Conservation (phyloP, 1,140 invertebrate species). For the Orchestia grillus region DNA sequence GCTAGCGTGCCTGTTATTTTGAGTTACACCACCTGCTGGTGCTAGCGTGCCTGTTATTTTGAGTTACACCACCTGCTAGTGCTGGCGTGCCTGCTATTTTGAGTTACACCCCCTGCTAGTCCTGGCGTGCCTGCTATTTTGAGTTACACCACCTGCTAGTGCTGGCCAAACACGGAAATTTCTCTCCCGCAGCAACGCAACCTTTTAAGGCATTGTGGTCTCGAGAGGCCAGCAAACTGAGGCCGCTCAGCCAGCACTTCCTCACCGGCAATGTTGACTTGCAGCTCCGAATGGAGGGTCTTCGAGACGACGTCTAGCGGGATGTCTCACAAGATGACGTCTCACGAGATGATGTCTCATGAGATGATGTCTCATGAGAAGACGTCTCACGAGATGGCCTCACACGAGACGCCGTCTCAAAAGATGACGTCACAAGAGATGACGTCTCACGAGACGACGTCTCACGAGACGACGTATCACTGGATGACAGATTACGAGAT, state of each 20-base stretch:
- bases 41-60: not conserved
- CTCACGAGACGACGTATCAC: not conserved
- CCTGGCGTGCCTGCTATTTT: not conserved
- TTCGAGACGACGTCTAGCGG: not conserved
- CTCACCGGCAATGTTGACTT: not conserved
- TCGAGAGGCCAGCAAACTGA: not conserved
- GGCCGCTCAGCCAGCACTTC: too few species aligned
- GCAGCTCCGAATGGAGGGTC: not conserved
- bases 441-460: not conserved
- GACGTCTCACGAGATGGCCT: not conserved
- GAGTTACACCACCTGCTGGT: not conserved
- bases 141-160: not conserved
- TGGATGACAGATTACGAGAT: not conserved
- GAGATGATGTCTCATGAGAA: not conserved
- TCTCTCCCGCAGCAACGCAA: not conserved
- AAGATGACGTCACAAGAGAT: not conserved
- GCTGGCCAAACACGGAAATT: not conserved
- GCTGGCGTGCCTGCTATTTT: not conserved
- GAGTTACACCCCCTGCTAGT: not conserved
- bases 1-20: not conserved
- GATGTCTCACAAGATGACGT: not conserved
- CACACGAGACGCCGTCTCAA: not conserved
- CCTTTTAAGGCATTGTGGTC: not conserved
- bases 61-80: too few species aligned
- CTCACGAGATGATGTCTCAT: not conserved